Base-by-base conservation (phyloP, 2,113 vertebrate species). In the Nansenia antarctica region DNA sequence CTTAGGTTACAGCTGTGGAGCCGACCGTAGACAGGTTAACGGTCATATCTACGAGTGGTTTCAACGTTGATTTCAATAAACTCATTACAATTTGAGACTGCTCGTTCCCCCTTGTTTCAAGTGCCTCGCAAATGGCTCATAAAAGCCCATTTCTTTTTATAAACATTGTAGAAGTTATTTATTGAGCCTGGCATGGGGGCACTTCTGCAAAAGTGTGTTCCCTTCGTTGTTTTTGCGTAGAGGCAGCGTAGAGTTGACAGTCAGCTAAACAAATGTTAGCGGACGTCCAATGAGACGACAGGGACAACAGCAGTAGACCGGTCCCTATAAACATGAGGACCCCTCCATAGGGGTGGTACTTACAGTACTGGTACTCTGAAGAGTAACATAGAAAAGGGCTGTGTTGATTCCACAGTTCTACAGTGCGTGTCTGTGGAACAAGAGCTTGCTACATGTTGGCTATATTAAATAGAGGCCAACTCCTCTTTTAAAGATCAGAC, bases 131-230 rank as follows among this genome's bases (percentile, higher is more conserved):
- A 90, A 90, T 72, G 78, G 76, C 89, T 90, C 83, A 89, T 92
- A 90, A 92, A 92, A 83, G 85, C 84, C 86, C 84, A 90, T 94
- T 93, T 87, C 81, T 82, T 93, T 93, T 91, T 94, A 89, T 96
- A 98, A 98, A 99, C 95, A 97, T 82, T 65, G 92, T 89, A 89
- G 89, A 90, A 92, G 92, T 94, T 95, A 95, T 95, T 95, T 94
- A 95, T 95, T 91, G 87, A 67, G 92, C 89, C 90, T 93, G 92
- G 93, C 87, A 91, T 79, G 53, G 89, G 80, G 83, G 71, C 93
- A 91, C 85, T 93, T 87, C 88, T 84, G 85, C 78, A 76, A 62
- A 88, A 90, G 91, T 90, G 89, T 80, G 72, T 90, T 94, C 83
- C 74, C 77, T 24, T 52, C 73, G 80, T 77, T 78, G 80, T 94